These are phyloP conservation scores for Lasioglossum lativentre DNA, from an alignment of 2,888 invertebrate species.

Conservation along the genomic window DNA sequence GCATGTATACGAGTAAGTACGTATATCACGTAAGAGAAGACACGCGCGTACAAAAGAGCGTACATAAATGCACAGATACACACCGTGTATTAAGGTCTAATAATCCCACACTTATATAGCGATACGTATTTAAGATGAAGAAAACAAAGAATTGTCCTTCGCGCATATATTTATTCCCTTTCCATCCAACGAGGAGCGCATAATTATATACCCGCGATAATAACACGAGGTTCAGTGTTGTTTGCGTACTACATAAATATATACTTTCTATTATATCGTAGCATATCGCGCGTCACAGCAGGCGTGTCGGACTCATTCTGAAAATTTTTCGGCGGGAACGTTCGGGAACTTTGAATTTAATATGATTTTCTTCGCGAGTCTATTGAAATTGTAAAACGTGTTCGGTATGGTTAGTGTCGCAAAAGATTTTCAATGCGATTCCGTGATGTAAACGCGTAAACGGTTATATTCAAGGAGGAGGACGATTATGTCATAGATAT, in stretches of 20 bases:
- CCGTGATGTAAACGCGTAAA: constrained; percentile 7
- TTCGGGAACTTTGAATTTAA: not conserved
- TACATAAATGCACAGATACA: constrained; percentile 55
- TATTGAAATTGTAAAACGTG: not conserved
- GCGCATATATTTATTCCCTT: constrained; percentile 55
- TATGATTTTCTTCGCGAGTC: not conserved
- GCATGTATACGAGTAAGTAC: constrained; percentile 1
- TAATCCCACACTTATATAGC: constrained; percentile 55
- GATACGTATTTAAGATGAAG: constrained; percentile 44
- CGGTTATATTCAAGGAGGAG: constrained; percentile 20
- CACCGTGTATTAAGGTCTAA: constrained; percentile 57
- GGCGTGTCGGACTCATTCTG: constrained; percentile 11
- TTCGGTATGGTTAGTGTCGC: not conserved
- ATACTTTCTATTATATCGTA: constrained; percentile 61
- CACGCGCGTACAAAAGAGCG: constrained; percentile 39
- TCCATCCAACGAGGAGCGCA: constrained; percentile 44
- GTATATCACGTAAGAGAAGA: constrained; percentile 9
- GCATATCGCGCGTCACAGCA: constrained; percentile 38
- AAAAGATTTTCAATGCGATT: constrained; percentile 29
- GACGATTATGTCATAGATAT: constrained; percentile 33
- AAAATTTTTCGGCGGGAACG: constrained; percentile 16
- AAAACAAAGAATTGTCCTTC: constrained; percentile 54
- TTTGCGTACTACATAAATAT: too few species aligned
- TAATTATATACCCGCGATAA: constrained; percentile 46
- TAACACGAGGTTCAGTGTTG: constrained; percentile 51